phyloP scores from a whole-genome alignment of 2,797 vertebrate species.

The Graptemys geographica region DNA sequence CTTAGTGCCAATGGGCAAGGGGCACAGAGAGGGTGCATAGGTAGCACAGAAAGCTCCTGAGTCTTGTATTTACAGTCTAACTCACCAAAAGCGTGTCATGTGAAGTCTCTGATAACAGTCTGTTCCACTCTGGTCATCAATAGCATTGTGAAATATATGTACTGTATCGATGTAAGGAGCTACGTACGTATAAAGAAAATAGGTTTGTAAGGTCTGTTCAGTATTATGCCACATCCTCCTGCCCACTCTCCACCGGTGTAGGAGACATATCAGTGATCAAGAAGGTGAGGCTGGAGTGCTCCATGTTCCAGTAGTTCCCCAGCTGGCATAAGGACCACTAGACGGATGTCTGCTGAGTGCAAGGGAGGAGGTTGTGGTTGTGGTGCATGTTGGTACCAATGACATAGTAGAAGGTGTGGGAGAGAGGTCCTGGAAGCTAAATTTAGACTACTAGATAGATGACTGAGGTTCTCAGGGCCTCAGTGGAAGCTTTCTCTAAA shows the following conservation, averaged over 20 bases:
- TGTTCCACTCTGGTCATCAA: background rate
- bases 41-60: background rate
- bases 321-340: background rate
- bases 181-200: background rate
- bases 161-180: background rate
- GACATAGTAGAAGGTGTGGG: background rate
- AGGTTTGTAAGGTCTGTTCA: background rate
- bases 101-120: background rate
- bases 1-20: background rate
- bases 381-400: background rate
- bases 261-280: background rate
- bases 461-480: background rate
- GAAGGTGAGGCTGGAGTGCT: background rate
- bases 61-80: background rate
- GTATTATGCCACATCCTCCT: background rate
- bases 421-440: background rate
- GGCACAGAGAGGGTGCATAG: too few species aligned
- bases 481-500: background rate
- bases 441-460: background rate
- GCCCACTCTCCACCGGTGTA: background rate
- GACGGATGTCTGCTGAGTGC: background rate
- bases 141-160: background rate
- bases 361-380: background rate
- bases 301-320: background rate
- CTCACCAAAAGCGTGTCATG: background rate